phyloP scores from a whole-genome alignment of 2,113 vertebrate species.

The Camelus dromedarius region DNA sequence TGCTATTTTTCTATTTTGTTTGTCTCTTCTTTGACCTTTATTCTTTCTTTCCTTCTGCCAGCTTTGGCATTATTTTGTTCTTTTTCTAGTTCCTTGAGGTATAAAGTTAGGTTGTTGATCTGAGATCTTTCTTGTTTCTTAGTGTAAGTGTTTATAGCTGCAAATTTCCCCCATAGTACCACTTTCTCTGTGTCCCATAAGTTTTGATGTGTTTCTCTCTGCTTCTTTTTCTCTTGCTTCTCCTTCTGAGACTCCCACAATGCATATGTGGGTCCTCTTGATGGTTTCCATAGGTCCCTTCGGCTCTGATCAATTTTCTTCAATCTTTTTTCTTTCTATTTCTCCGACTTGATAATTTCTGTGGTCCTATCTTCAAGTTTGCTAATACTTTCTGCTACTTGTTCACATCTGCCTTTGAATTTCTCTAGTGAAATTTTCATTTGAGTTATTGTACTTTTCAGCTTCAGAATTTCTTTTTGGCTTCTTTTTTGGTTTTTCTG shows the following conservation, averaged over 20 bases:
- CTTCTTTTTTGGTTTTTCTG: not conserved
- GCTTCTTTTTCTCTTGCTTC: not conserved
- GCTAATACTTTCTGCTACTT: not conserved
- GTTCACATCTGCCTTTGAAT: not conserved
- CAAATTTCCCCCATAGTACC: not conserved
- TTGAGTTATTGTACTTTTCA: not conserved
- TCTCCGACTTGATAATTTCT: not conserved
- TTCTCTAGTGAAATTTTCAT: not conserved
- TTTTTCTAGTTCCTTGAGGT: not conserved
- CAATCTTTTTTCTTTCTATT: not conserved
- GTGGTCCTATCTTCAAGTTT: not conserved
- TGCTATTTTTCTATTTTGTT: not conserved
- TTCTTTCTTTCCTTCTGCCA: not conserved
- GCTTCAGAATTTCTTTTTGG: not conserved
- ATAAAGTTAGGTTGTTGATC: not conserved
- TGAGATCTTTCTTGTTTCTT: not conserved
- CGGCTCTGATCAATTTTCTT: not conserved
- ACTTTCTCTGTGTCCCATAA: not conserved
- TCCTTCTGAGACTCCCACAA: not conserved
- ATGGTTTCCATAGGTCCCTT: not conserved
- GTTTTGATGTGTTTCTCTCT: not conserved
- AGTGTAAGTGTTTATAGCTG: not conserved
- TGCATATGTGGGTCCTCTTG: not conserved
- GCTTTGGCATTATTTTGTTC: not conserved
- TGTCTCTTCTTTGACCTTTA: not conserved